These are phyloP conservation scores for Cephonodes hylas DNA, from an alignment of 2,888 invertebrate genomes.

Conservation along the genomic window DNA sequence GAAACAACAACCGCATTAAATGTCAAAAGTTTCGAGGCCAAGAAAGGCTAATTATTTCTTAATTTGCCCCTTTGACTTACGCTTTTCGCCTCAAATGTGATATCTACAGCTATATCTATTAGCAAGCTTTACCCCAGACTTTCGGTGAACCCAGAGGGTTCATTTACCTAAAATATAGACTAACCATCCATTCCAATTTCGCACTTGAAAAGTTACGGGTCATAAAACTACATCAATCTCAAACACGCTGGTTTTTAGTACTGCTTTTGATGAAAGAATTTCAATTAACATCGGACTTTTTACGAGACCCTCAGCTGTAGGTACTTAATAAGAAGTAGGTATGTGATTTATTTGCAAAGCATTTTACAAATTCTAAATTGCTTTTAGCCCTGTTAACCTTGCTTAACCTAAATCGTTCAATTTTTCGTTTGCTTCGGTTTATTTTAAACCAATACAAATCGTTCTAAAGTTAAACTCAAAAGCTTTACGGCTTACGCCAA, in stretches of 20 bases:
- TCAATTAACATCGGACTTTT: background rate
- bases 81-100: background rate
- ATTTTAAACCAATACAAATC: too few relatives aligned
- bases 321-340: background rate
- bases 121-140: background rate
- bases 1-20: background rate
- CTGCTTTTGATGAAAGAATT: background rate
- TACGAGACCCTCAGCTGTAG: background rate
- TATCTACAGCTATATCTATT: background rate
- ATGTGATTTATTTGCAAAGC: background rate
- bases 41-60: background rate
- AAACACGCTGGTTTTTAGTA: background rate
- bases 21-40: background rate
- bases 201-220: background rate
- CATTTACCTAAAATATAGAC: constrained; percentile 7
- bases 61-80: background rate
- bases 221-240: constrained; percentile 4
- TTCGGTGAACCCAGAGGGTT: background rate
- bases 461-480: too few relatives aligned
- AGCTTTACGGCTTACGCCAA: too few relatives aligned
- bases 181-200: constrained; percentile 8
- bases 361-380: background rate
- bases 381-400: background rate
- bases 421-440: too few relatives aligned
- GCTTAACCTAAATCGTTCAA: background rate